Base-by-base conservation (phyloP, 35 echinoderm and acorn worm species). In the Hemicentrotus pulcherrimus region DNA sequence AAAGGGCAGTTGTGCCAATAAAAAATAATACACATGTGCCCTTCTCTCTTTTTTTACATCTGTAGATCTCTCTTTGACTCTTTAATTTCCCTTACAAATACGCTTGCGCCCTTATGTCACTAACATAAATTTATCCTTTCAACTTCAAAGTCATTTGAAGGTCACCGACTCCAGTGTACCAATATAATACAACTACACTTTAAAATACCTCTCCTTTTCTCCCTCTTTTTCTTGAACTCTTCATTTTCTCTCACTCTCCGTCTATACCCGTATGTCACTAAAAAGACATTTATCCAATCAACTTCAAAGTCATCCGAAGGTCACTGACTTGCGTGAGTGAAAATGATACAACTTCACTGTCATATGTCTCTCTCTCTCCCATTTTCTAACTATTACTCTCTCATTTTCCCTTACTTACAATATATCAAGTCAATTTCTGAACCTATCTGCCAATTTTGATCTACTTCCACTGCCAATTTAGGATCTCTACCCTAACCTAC, bases 391-490 rank as follows among this genome's bases (percentile, higher is more conserved):
- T 18, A 4, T 28, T 4, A 24, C 28, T 89, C 88, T 45, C 32
- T 47, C 12, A 90, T 90, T 78, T 78, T 18, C 65, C 65, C 65
- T 78, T 78, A 78, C 22, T 78, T 78, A 78, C 22, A 4, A 78
- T n/a, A 78, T 28, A 90, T 47, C 88, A 90, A 90, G 32, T 32
- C 88, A 33, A 90, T 90, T 47, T 90, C 88, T 90, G 32, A 33
- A 90, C 32, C 88, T 90, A 45, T 47, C 88, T 47, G 32, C 88
- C 88, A 90, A 45, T 90, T 90, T 47, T 18, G 32, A 33, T 45
- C 88, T 32, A 90, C 88, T 90, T 90, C 88, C 88, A 90, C 14
- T 4, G 31, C 88, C 88, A 90, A 90, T 90, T 90, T 90, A 78
- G 65, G 65, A 78, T 78, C 65, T 78, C 65, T 78, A 78, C 65